Base-by-base conservation (phyloP, 1,140 invertebrate genomes). In the Atta colombica region DNA sequence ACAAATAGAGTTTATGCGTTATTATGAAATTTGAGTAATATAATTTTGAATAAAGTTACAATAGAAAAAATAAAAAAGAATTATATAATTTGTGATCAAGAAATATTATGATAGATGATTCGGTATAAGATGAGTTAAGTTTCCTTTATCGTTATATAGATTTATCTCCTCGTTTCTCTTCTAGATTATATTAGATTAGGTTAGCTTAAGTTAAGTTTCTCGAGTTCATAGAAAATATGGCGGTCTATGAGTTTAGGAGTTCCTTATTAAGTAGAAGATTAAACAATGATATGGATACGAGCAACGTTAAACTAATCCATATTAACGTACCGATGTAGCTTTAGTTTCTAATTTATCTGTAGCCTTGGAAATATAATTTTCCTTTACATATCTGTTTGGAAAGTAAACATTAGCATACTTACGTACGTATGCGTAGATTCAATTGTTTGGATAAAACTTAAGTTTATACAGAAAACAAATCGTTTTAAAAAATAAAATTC, bases 181-280 rank as follows among this genome's bases (percentile, higher is more conserved):
- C 31, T 55, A 69, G 28, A 55, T 80, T 80, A 55, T 21, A 80
- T 39, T 82, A 60, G 14, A 60, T 72, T 58, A 82, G n/a, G 35
- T 72, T 60, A 49, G 53, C 21, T 82, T 49, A 28, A 25, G 14
- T 55, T 68, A 35, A 31, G 18, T 31, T 82, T 82, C 66, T 25
- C 53, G 69, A 72, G 53, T 72, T 82, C 71, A 45, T 51, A 49
- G 53, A 82, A 82, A 82, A 72, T 82, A 82, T 82, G 51, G 68
- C 6, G 18, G 51, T 72, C 8, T 12, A 69, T 58, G 21, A 82
- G 68, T 82, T 72, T 60, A 60, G 35, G 10, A 18, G 5, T 82
- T 72, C 51, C 58, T 77, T 77, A 87, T 87, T 77, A 72, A 61
- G 77, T 72, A 60, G 53, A 84, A 87, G 71, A 87, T 88, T 87